Evolutionary conservation across 2,888 invertebrate species (phyloP), one percentile per base, ranked within the genome.

Genomic region (Phymatocera aterrima): DNA sequence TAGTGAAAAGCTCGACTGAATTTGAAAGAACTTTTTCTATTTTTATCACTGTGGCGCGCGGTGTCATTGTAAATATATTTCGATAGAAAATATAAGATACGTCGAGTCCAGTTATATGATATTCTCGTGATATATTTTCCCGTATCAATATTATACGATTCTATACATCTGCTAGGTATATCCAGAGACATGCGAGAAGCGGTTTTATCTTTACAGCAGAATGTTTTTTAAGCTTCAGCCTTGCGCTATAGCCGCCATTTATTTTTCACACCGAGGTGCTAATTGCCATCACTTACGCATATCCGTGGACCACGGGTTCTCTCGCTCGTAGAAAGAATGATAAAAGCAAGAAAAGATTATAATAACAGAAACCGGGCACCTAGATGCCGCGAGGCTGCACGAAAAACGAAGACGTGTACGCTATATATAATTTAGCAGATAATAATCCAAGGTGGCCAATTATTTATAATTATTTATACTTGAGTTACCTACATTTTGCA

Each of bases 271-370:
- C 60, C 75, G 21, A 40, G 60, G 75, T 75, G 75, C 31, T 75
- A 75, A 75, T 75, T 75, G 75, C 72, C 6, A 72, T 51, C 51
- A 54, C 68, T 68, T 46, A 46, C 43, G 68, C 68, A 68, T 68
- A 68, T 68, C 68, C 68, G 43, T 43, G 43, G 68, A 72, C 51
- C 48, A 31, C 5, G 31, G 28, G 51, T 21, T 51, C 72, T 51
- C 51, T 48, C 21, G 34, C 31, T 48, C 31, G 48, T 31, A 51
- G 18, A 34, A 21, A 34, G 51, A 51, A 72, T 51, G 51, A 51
- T 18, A 18, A 48, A 28, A 34, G n/a, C n/a, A 34, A 51, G 5
- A 51, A 48, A 51, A 34, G 28, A 72, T 3, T 15, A 43, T 4
- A 68, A 60, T 12, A 60, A 57, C 6, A 57, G 12, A 51, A 64